Base-by-base conservation (phyloP, 2,888 invertebrate genomes). In the Chloroclystis v-ata region DNA sequence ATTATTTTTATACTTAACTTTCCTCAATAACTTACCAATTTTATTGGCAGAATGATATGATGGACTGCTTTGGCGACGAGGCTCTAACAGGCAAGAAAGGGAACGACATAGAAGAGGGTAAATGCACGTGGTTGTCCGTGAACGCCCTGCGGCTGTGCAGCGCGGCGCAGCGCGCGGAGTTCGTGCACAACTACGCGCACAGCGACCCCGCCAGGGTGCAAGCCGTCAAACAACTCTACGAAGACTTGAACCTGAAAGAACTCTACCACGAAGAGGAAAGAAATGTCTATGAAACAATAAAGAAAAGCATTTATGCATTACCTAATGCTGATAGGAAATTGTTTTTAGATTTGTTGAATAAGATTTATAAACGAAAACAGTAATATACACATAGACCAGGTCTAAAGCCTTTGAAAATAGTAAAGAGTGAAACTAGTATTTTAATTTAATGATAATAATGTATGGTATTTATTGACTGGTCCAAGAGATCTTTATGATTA, bases 91-190 rank as follows among this genome's bases (percentile, higher is more conserved):
- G 72, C 0, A 75, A 75, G 54, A 59, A 52, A 0, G 73, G 76
- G 1, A 75, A 71, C 1, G 77, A 78, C 47, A 80, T 80, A 2
- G 74, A 75, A 48, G 95, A 97, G 67, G 96, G 96, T 28, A 98
- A 98, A 78, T 98, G 97, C 72, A 91, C 95, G 0, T 98, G 98
- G 98, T 81, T 97, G 32, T 91, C 94, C 0, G 94, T 96, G 2
- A 62, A 56, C 28, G 68, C 69, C 12, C 42, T 25, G 90, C 92
- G 37, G 95, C 96, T 29, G 83, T 96, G 61, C 91, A 94, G 75
- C 86, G 91, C 89, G 0, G 78, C 89, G 5, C 95, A 96, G 68
- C 89, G 89, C 53, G 80, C 90, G 58, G 82, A 93, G 10, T 90
- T 95, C 78, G 79, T 90, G 58, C 90, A 93, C 50, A 91, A 92